These are phyloP conservation scores for Anoura caudifer DNA, from an alignment of 2,113 vertebrate genomes.

Conservation along the genomic window DNA sequence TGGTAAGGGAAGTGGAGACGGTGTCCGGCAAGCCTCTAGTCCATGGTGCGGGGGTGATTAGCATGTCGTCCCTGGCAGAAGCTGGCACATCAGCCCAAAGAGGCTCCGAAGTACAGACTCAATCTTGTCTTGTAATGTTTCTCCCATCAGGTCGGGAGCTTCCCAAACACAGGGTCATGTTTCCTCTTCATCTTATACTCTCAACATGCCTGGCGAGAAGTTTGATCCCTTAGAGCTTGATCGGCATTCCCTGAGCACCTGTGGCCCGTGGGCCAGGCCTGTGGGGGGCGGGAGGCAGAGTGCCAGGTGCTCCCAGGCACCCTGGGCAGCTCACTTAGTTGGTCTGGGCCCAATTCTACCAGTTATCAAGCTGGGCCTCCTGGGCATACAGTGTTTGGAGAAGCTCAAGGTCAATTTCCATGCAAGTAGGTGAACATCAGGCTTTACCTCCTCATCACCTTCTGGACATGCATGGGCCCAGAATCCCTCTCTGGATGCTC, in stretches of 20 bases:
- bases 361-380: neutral
- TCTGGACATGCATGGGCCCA: neutral
- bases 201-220: neutral
- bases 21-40: too few species aligned
- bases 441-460: neutral
- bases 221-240: neutral
- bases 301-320: neutral
- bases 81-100: neutral
- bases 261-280: neutral
- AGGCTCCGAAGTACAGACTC: neutral
- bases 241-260: neutral
- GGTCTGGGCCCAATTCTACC: neutral
- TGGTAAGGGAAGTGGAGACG: fast-evolving
- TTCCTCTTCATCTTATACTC: neutral
- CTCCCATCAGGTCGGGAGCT: neutral
- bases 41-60: neutral
- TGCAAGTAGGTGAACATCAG: neutral
- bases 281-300: neutral
- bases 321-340: neutral
- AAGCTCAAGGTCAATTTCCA: neutral
- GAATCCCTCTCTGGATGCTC: neutral
- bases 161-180: neutral
- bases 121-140: neutral
- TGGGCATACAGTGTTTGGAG: neutral
- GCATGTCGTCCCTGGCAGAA: neutral